Evolutionary conservation across 2,113 vertebrate genomes (phyloP).

Genomic region (Leptosomus discolor): DNA sequence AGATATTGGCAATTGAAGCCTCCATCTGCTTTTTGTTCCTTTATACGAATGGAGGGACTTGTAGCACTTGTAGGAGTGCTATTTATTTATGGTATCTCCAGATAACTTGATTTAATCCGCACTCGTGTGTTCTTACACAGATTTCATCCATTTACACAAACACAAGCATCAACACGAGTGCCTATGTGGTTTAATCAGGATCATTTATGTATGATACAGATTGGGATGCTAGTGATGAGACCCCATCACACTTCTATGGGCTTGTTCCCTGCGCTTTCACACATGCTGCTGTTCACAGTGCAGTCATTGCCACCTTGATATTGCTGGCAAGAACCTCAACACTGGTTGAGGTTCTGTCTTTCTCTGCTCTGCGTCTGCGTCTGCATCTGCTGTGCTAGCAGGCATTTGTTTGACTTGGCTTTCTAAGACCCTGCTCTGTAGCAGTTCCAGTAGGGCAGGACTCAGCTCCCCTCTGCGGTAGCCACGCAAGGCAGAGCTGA

Average conservation of each 20-base stretch:
- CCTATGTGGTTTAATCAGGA: neutral
- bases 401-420: neutral
- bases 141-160: neutral
- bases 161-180: neutral
- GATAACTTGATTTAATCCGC: neutral
- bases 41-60: neutral
- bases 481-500: neutral
- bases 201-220: neutral
- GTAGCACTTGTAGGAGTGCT: neutral
- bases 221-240: accelerated
- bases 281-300: neutral
- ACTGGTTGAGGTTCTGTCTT: neutral
- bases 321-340: neutral
- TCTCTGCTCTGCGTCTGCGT: neutral
- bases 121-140: neutral
- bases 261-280: neutral
- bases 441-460: neutral
- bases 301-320: neutral
- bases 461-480: neutral
- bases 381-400: neutral
- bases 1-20: neutral
- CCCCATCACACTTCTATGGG: no score
- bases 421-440: neutral
- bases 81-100: neutral
- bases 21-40: neutral